Evolutionary conservation across 2,113 vertebrate genomes (phyloP), one percentile per base, ranked within the genome.

Genomic region (Gymnocephalus cernua): DNA sequence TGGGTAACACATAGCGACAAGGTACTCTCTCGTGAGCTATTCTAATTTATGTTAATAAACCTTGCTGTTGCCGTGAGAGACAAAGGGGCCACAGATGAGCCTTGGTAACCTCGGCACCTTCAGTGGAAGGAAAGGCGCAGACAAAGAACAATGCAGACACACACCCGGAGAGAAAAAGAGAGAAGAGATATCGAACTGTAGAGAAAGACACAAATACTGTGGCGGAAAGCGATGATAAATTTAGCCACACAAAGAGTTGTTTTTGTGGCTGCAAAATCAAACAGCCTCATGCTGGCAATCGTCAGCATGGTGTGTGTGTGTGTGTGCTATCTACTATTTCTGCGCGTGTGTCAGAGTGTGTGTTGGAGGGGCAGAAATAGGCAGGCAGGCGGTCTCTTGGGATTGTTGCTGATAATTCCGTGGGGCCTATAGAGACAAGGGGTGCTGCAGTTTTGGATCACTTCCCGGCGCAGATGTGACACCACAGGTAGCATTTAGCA

Each of bases 11-110:
- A 72, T 88, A 93, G 92, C 88, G 92, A 94, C 91, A 91, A 94
- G 93, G 91, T 91, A 92, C 86, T 94, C 93, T 94, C 92, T 92
- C 79, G 90, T 88, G 91, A 93, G 92, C 93, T 94, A 95, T 95
- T 94, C 93, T 94, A 95, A 95, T 95, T 94, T 94, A 95, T 95
- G 93, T 93, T 95, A 94, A 95, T 95, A 93, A 95, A 95, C 90
- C 94, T 91, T 85, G 93, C 92, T 71, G 86, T 91, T 93, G 93
- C 91, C 64, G 89, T 86, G 90, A 94, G 93, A 95, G 92, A 95
- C 93, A 95, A 95, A 93, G 90, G 90, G 93, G 92, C 90, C 93
- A 89, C 92, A 93, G 93, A 93, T 93, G 93, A 94, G 93, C 79
- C 89, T 92, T 71, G 86, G 92, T 94, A 93, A 94, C 92, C 93